phyloP scores from a whole-genome alignment of 2,113 vertebrate genomes.

The Gila orcuttii region DNA sequence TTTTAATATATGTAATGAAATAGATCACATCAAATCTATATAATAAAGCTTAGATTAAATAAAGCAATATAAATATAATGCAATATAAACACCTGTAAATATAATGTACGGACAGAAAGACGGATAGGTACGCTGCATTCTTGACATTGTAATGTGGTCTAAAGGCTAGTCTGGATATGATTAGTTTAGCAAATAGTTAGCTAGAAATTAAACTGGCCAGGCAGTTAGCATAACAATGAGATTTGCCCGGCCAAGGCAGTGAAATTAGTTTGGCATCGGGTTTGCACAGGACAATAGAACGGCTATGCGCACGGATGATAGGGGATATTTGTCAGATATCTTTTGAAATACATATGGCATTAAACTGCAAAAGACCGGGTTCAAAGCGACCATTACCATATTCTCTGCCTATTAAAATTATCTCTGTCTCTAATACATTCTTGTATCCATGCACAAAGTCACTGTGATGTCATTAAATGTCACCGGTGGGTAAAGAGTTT shows the following conservation, averaged over 20 bases:
- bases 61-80: too few relatives aligned
- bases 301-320: background rate
- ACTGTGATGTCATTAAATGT: slow-evolving; percentile 39
- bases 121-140: too few relatives aligned
- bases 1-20: too few relatives aligned
- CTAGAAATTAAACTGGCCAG: slow-evolving; percentile 27
- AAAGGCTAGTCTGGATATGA: slow-evolving; percentile 11
- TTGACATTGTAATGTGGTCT: background rate
- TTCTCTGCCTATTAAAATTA: slow-evolving; percentile 18
- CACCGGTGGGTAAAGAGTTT: slow-evolving; percentile 37
- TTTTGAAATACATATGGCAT: slow-evolving; percentile 13
- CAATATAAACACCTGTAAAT: too few relatives aligned
- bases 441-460: slow-evolving; percentile 25
- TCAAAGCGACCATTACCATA: slow-evolving; percentile 38
- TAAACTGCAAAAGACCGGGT: background rate
- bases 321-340: slow-evolving; percentile 33
- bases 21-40: too few relatives aligned
- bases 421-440: slow-evolving; percentile 23
- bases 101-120: too few relatives aligned
- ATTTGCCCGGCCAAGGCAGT: slow-evolving; percentile 9
- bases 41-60: too few relatives aligned
- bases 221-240: slow-evolving; percentile 38
- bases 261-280: slow-evolving; percentile 43
- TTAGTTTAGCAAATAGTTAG: slow-evolving; percentile 33
- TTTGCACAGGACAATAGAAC: background rate